These are phyloP conservation scores for Ericerus pela DNA, from an alignment of 1,140 invertebrate genomes.

Conservation along the genomic window DNA sequence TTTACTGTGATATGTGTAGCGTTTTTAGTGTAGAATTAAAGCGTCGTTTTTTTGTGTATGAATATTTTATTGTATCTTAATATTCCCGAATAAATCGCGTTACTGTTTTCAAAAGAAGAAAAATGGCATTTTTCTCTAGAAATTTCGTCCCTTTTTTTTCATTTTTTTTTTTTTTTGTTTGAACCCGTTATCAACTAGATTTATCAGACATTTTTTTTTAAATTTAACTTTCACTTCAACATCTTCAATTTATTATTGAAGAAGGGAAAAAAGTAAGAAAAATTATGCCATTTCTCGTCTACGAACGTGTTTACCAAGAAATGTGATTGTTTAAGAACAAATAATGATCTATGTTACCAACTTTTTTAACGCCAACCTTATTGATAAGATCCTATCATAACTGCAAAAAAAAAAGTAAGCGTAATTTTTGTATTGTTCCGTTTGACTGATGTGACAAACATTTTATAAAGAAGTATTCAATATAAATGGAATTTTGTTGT, in stretches of 20 bases:
- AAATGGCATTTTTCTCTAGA: no score
- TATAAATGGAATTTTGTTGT: no score
- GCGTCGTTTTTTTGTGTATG: constrained; percentile 1
- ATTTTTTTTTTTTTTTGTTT: no score
- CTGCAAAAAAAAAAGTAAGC: not conserved
- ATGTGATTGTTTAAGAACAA: constrained; percentile 9
- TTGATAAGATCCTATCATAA: constrained; percentile 1
- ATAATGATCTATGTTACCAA: constrained; percentile 11
- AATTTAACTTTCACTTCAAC: no score
- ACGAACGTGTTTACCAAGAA: constrained; percentile 4
- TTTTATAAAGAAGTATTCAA: not conserved
- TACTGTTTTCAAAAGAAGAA: no score
- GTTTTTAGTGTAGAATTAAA: constrained; percentile 5
- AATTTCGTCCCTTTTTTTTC: no score
- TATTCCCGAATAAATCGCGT: no score
- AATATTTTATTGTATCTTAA: no score
- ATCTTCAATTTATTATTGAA: no score
- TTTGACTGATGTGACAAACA: not conserved
- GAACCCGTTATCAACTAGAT: no score
- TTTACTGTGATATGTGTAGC: constrained; percentile 12
- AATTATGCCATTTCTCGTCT: constrained; percentile 6
- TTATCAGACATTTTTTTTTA: no score
- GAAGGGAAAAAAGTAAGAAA: no score
- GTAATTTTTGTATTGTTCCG: constrained; percentile 1
- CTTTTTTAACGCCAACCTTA: not conserved